Conservation (phyloP, 2,888 invertebrate species). For the Anagyrus pseudococci region DNA sequence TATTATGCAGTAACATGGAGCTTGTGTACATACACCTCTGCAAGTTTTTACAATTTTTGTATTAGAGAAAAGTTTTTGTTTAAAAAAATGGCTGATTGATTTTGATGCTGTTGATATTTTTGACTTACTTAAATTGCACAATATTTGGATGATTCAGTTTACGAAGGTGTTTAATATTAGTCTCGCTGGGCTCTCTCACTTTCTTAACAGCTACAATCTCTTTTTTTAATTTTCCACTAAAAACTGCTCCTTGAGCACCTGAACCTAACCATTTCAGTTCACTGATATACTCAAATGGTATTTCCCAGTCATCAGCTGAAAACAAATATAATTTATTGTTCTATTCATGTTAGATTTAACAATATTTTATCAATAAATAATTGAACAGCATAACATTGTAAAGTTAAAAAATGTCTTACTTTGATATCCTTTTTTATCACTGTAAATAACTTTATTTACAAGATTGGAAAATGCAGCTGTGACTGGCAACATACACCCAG, state of each 20-base stretch:
- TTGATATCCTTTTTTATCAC: slow-evolving; percentile 71
- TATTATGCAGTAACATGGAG: slow-evolving; percentile 91
- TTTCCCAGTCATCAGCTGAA: slow-evolving; percentile 87
- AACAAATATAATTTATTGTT: neutral
- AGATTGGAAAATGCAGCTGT: slow-evolving; percentile 63
- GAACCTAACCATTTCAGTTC: slow-evolving; percentile 91
- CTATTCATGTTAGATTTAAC: neutral
- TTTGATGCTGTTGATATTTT: slow-evolving; percentile 13
- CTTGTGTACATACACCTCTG: slow-evolving; percentile 91
- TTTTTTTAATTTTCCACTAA: slow-evolving; percentile 81
- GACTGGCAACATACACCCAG: slow-evolving; percentile 88
- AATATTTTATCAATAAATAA: no score
- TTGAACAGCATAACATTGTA: neutral
- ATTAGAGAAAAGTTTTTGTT: neutral
- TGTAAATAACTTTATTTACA: slow-evolving; percentile 78
- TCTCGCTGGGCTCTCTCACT: slow-evolving; percentile 89
- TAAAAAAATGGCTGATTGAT: neutral
- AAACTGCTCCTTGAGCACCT: slow-evolving; percentile 96
- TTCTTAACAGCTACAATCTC: slow-evolving; percentile 96
- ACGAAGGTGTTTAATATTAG: slow-evolving; percentile 88
- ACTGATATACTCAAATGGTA: slow-evolving; percentile 88
- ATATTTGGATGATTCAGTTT: slow-evolving; percentile 96
- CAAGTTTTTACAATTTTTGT: neutral
- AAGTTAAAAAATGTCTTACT: slow-evolving; percentile 59
- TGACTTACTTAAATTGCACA: slow-evolving; percentile 76